Percentiles rank a stretch among this genome's conserved stretches.
phyloP scores from a whole-genome alignment of 2,113 vertebrate species.

The Xerus inauris region DNA sequence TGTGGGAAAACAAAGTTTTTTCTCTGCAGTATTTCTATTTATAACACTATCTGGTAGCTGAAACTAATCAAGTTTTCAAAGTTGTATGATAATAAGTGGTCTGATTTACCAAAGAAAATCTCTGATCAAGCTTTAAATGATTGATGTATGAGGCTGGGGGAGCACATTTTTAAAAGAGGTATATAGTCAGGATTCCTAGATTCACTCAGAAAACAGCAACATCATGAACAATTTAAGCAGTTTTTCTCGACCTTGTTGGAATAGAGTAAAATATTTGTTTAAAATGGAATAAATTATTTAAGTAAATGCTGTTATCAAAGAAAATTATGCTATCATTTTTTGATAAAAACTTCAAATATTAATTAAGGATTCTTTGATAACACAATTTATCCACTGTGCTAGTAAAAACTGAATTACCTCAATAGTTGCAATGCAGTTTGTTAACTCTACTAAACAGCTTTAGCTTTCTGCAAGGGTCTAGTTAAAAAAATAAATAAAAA shows the following conservation, averaged over 20 bases:
- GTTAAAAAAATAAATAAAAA: neutral
- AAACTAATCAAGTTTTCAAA: neutral
- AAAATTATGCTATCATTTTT: neutral
- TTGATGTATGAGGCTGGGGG: neutral
- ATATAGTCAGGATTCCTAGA: neutral
- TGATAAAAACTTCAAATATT: constrained; percentile 7
- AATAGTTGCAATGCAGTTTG: neutral
- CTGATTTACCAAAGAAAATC: neutral
- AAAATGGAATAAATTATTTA: constrained; percentile 30
- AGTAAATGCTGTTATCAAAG: constrained; percentile 32
- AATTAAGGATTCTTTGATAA: neutral
- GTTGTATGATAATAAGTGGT: neutral
- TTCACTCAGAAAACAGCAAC: neutral
- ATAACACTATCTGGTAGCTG: neutral
- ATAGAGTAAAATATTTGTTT: constrained; percentile 19
- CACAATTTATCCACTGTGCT: neutral
- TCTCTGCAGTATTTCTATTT: neutral
- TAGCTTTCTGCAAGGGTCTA: neutral
- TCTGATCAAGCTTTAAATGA: neutral
- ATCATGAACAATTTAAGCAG: neutral
- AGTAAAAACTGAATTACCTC: constrained; percentile 6
- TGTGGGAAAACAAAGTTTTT: neutral
- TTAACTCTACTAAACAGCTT: neutral
- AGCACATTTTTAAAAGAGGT: neutral
- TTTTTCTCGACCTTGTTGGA: neutral